Evolutionary conservation across 2,113 vertebrate genomes (phyloP).

Genomic region (Acanthisitta chloris): DNA sequence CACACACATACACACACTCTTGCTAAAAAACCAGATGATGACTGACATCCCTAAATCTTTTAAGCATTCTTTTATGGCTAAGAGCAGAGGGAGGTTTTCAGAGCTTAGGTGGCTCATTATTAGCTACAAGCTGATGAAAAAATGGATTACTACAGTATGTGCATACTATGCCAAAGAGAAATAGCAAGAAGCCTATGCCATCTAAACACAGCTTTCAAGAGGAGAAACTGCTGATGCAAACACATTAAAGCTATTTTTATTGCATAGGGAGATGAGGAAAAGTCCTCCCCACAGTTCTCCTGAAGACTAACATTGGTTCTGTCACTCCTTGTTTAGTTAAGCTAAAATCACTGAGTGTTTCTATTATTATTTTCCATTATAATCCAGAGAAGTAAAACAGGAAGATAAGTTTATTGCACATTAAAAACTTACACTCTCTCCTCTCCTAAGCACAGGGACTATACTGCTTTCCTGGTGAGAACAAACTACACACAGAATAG

Average conservation of each 20-base stretch:
- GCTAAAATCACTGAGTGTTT: neutral
- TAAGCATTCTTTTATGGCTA: conserved; percentile 49
- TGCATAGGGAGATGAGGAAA: neutral
- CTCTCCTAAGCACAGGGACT: neutral
- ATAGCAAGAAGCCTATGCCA: neutral
- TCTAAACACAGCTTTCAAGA: conserved; percentile 13
- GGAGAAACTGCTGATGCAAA: conserved; percentile 16
- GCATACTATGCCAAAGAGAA: conserved; percentile 11
- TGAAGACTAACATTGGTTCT: neutral
- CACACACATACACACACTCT: neutral
- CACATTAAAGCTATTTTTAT: conserved; percentile 33
- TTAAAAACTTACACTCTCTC: neutral
- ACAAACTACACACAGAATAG: neutral
- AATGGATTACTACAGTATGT: conserved; percentile 49
- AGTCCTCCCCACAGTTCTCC: neutral
- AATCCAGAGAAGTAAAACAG: neutral
- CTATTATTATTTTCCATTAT: neutral
- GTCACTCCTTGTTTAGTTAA: neutral
- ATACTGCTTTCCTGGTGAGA: neutral
- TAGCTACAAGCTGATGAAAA: conserved; percentile 56
- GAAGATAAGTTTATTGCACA: neutral
- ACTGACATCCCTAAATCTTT: conserved; percentile 69
- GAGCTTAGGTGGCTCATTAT: conserved; percentile 62
- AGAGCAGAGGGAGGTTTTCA: conserved; percentile 32
- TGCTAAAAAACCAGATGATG: conserved; percentile 52